Evolutionary conservation across 2,797 vertebrate genomes (phyloP), one percentile per base, ranked within the genome.

Genomic region (Amphiprion clarkii): DNA sequence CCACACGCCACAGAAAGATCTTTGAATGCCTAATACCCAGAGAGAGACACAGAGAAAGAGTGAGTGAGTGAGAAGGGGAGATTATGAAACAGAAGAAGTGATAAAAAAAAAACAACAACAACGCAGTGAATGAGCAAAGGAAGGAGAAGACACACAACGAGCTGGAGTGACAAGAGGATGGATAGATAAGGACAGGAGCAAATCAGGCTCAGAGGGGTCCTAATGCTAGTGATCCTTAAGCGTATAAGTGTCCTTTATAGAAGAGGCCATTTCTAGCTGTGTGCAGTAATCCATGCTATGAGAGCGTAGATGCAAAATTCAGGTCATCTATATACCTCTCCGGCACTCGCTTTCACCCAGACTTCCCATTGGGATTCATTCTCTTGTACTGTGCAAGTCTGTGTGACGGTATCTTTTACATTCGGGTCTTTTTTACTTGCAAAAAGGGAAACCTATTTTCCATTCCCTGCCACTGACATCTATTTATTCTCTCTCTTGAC

Each of bases 261-360:
- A 67, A 67, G 64, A 78, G 81, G 81, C 77, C 82, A 46, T 87
- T 83, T 87, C 77, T 62, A 68, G 66, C 75, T 48, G 62, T 51
- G 73, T 44, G 67, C 78, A 53, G 27, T 91, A 89, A 89, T 90
- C 87, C 82, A 86, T 79, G 83, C 73, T 79, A 82, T 61, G 85
- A 84, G 79, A 89, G 83, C 19, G 12, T 49, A 23, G 77, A 85
- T 59, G 76, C 58, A 70, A 81, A 91, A 92, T 92, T 88, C 88
- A 91, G 90, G 90, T 91, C 92, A 93, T 92, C 85, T 76, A 59
- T 84, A 84, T 81, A 84, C 77, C 80, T 87, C 81, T 82, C 29
- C 72, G 62, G 73, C 61, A 42, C 69, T 63, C 5, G 31, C 66
- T 67, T 74, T 83, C 76, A 59, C 78, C 0, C 40, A 86, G 74